Conservation (phyloP, 2,888 invertebrate species). For the Drosophila rellima region DNA sequence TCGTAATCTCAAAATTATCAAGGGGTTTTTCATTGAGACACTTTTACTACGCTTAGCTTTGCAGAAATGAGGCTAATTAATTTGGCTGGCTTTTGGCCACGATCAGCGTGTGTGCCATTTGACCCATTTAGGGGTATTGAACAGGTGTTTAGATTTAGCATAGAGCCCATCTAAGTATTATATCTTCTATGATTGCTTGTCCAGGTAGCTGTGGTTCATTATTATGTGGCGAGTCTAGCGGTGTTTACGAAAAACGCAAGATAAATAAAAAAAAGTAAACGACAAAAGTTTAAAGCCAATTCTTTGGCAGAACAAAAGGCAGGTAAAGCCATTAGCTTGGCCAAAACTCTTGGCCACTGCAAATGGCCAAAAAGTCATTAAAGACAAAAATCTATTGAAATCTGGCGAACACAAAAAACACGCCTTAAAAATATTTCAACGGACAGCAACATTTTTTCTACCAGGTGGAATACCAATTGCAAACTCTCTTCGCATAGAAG, state of each 20-base stretch:
- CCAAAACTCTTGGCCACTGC: conserved; percentile 29
- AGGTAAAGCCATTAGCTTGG: conserved; percentile 44
- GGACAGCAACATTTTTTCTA: conserved; percentile 13
- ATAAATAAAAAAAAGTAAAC: not conserved
- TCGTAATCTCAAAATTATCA: not conserved
- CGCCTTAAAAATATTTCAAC: conserved; percentile 67
- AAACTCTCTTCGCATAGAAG: not conserved
- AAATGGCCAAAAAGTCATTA: conserved; percentile 71
- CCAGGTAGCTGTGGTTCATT: conserved; percentile 38
- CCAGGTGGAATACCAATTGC: conserved; percentile 39
- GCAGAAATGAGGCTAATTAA: conserved; percentile 30
- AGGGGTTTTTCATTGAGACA: conserved; percentile 2
- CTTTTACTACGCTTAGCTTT: conserved; percentile 1
- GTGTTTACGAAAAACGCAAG: conserved; percentile 29
- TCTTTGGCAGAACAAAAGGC: conserved; percentile 68
- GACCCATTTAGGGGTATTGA: conserved; percentile 41
- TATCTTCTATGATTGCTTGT: conserved; percentile 6
- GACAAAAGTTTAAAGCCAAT: conserved; percentile 39
- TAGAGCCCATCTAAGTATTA: conserved; percentile 9
- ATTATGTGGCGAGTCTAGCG: conserved; percentile 42
- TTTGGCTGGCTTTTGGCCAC: conserved; percentile 15
- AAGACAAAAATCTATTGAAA: conserved; percentile 76
- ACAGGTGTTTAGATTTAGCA: conserved; percentile 37
- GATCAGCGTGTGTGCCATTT: conserved; percentile 35
- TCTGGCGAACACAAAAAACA: conserved; percentile 51